phyloP scores from a whole-genome alignment of 2,113 vertebrate species.

The Vidua macroura region DNA sequence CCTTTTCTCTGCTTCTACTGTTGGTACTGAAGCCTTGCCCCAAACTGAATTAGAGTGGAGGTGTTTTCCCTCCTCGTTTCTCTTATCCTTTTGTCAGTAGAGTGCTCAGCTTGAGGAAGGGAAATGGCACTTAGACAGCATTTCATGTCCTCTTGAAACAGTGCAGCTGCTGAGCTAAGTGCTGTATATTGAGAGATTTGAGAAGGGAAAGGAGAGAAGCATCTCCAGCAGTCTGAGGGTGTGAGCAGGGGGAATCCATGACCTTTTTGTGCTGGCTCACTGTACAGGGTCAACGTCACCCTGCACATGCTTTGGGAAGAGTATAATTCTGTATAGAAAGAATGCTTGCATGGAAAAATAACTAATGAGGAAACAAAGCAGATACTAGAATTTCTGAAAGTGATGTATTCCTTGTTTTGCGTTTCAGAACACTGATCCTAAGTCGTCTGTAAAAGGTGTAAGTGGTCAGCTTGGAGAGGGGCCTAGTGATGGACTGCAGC shows the following conservation, averaged over 20 bases:
- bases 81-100: background rate
- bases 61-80: background rate
- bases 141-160: background rate
- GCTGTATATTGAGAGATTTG: background rate
- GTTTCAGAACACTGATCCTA: slow-evolving; percentile 78
- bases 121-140: background rate
- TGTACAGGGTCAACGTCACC: background rate
- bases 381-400: background rate
- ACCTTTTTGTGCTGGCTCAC: background rate
- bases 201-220: background rate
- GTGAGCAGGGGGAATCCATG: background rate
- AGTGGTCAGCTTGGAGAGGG: slow-evolving; percentile 85
- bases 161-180: background rate
- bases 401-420: background rate
- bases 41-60: background rate
- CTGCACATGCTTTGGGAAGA: background rate
- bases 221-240: background rate
- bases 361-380: background rate
- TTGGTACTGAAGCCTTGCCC: background rate
- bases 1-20: background rate
- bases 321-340: background rate
- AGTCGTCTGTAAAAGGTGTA: slow-evolving; percentile 86
- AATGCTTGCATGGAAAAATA: background rate
- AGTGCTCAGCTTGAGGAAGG: background rate
- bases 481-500: slow-evolving; percentile 85